Conservation (phyloP, 2,797 vertebrate genomes). For the Crax fasciolata region DNA sequence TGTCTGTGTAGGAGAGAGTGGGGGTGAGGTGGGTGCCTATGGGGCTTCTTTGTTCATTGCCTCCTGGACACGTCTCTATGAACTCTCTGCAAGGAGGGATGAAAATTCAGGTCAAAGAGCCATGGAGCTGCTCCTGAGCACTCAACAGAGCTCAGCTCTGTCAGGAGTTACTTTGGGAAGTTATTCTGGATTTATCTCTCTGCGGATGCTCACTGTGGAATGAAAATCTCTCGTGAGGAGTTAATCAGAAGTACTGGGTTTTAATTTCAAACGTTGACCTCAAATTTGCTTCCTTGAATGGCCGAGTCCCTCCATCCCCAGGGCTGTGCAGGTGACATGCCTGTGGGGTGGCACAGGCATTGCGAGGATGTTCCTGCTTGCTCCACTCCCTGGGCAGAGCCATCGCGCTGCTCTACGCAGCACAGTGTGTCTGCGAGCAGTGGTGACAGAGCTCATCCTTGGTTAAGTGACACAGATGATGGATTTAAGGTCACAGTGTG, state of each 20-base stretch:
- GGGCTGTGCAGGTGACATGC: background rate
- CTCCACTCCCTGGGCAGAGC: background rate
- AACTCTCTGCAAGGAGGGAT: background rate
- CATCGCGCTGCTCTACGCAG: background rate
- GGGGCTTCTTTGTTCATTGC: background rate
- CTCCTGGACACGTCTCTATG: background rate
- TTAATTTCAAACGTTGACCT: background rate
- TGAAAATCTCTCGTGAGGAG: background rate
- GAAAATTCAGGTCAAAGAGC: background rate
- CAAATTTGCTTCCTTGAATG: background rate
- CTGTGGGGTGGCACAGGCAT: too few relatives aligned
- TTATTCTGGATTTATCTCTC: background rate
- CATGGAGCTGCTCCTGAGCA: background rate
- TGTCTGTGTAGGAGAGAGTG: background rate
- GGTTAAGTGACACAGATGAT: background rate
- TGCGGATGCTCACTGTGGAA: background rate
- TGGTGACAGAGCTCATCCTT: background rate
- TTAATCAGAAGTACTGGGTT: background rate
- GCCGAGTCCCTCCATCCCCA: background rate
- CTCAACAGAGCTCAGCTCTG: background rate
- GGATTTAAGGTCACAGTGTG: background rate
- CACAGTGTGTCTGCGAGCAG: background rate
- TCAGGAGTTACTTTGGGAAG: background rate
- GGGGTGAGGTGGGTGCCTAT: fast-evolving
- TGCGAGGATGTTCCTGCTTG: background rate